phyloP scores from a whole-genome alignment of 2,113 vertebrate species.

The Polypterus senegalus region DNA sequence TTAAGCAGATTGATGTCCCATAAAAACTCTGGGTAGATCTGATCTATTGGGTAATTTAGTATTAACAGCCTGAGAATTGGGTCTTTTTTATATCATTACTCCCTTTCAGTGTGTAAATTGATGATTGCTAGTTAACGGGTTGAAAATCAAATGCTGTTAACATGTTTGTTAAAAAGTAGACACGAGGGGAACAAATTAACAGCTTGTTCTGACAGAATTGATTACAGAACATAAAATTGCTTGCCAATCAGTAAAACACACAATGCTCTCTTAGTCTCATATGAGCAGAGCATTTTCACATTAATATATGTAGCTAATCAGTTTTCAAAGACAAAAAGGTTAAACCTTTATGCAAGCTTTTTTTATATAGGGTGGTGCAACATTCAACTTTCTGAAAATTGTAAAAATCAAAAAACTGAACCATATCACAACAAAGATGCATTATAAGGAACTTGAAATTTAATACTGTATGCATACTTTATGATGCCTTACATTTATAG shows the following conservation, averaged over 20 bases:
- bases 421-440: too few species aligned
- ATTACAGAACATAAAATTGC: constrained; percentile 14
- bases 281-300: constrained; percentile 5
- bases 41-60: constrained; percentile 19
- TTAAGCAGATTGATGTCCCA: background rate
- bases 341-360: background rate
- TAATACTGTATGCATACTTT: too few species aligned
- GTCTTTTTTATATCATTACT: constrained; percentile 12
- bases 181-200: constrained; percentile 19
- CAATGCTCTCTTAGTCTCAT: constrained; percentile 4
- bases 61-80: constrained; percentile 20
- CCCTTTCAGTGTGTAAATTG: constrained; percentile 4
- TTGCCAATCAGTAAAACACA: constrained; percentile 6
- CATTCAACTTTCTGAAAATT: too few species aligned
- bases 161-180: constrained; percentile 12
- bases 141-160: constrained; percentile 10
- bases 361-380: background rate
- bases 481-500: too few species aligned
- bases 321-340: constrained; percentile 14
- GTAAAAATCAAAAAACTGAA: too few species aligned
- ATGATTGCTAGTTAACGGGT: constrained; percentile 7
- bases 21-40: background rate
- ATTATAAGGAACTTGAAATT: too few species aligned
- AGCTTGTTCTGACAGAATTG: constrained; percentile 17
- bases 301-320: constrained; percentile 7